Evolutionary conservation across 1,140 invertebrate species (phyloP).

Genomic region (Gonatopus flavifemur): DNA sequence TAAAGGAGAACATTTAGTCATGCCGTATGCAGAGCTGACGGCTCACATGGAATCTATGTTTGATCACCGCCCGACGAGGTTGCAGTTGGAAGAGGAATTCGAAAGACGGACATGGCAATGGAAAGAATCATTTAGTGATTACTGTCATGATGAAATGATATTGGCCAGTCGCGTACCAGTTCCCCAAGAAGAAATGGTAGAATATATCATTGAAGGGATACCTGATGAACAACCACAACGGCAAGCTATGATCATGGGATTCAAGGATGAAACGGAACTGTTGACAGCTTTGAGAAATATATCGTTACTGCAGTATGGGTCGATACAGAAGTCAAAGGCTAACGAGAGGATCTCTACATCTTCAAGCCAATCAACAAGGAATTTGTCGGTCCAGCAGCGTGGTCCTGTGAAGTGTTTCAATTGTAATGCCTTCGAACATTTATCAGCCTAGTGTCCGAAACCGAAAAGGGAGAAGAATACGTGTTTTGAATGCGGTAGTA

Average conservation of each 20-base stretch:
- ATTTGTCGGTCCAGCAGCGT: background rate
- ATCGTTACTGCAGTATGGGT: background rate
- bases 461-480: background rate
- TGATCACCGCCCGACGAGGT: background rate
- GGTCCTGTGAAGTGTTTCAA: background rate
- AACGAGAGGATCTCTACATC: background rate
- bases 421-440: background rate
- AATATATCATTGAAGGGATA: background rate
- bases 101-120: background rate
- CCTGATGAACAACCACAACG: background rate
- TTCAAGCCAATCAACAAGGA: too few relatives aligned
- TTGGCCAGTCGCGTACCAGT: background rate
- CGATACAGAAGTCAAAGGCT: background rate
- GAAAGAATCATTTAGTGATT: background rate
- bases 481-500: background rate
- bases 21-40: background rate
- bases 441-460: background rate
- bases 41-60: background rate
- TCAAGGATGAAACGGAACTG: background rate
- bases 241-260: background rate
- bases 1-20: background rate
- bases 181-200: background rate
- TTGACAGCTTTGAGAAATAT: background rate
- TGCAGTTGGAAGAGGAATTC: background rate
- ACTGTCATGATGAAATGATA: constrained; percentile 4